A percentile compares a stretch with the other conserved stretches of the same genome.
These are phyloP conservation scores for Gadopsis bispinosus DNA, from an alignment of 2,797 vertebrate genomes.

Conservation along the genomic window DNA sequence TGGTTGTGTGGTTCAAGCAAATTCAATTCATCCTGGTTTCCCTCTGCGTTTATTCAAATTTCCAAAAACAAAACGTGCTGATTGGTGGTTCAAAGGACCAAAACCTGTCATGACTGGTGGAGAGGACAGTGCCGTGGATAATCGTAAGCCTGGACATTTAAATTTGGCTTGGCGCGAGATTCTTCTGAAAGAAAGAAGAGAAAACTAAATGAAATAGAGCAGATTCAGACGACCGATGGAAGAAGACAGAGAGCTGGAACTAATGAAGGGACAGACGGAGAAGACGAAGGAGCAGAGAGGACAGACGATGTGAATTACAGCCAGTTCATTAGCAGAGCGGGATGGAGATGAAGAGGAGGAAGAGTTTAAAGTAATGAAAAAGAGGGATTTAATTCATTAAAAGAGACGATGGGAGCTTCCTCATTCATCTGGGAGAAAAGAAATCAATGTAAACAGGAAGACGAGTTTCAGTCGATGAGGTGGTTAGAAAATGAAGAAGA, in stretches of 20 bases:
- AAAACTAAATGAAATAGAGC: neutral
- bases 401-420: neutral
- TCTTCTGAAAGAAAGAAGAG: too few relatives aligned
- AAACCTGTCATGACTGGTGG: too few relatives aligned
- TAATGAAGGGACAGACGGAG: neutral
- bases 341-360: constrained; percentile 16
- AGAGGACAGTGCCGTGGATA: too few relatives aligned
- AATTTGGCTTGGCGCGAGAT: too few relatives aligned
- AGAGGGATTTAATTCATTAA: neutral
- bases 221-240: neutral
- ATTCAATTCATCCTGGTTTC: too few relatives aligned
- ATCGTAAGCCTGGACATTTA: too few relatives aligned
- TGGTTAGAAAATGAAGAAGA: constrained; percentile 10
- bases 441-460: neutral
- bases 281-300: neutral
- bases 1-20: too few relatives aligned
- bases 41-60: too few relatives aligned
- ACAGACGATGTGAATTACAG: neutral
- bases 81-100: too few relatives aligned
- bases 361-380: constrained; percentile 10
- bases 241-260: neutral
- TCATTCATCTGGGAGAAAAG: neutral
- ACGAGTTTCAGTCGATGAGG: neutral
- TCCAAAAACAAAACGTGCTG: too few relatives aligned
- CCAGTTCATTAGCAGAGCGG: neutral